A percentile compares a stretch with the other conserved stretches of the same genome.
Evolutionary conservation across 2,888 invertebrate genomes (phyloP).

Genomic region (Cinara cedri): DNA sequence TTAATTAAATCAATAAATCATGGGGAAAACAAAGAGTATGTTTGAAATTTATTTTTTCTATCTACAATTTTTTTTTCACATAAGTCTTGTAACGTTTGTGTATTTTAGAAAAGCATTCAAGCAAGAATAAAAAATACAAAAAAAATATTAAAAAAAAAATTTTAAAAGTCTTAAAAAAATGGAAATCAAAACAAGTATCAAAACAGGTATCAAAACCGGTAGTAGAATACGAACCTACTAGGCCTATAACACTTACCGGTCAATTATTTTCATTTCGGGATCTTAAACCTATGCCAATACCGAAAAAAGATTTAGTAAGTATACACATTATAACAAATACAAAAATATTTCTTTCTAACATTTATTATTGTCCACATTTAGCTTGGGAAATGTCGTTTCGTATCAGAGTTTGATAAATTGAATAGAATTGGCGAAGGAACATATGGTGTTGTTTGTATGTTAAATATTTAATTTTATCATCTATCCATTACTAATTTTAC

Average conservation of each 20-base stretch:
- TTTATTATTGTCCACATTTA: constrained; percentile 62
- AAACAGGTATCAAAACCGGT: too few species aligned
- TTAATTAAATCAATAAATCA: background rate
- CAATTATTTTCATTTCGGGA: constrained; percentile 81
- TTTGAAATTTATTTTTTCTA: background rate
- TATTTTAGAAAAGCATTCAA: constrained; percentile 40
- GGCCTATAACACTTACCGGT: constrained; percentile 80
- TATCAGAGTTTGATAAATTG: constrained; percentile 95
- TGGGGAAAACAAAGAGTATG: constrained; percentile 49
- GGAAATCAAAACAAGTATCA: constrained; percentile 49
- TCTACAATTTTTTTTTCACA: background rate
- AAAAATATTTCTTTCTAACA: background rate
- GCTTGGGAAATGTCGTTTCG: constrained; percentile 89
- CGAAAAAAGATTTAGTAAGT: constrained; percentile 82
- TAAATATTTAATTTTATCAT: constrained; percentile 56
- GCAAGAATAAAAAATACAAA: too few species aligned
- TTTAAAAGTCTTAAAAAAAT: constrained; percentile 7
- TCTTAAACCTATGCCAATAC: constrained; percentile 83
- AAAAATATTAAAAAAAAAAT: constrained; percentile 47
- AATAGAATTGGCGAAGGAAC: constrained; percentile 98
- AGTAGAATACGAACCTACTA: constrained; percentile 71
- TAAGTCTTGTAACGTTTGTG: background rate
- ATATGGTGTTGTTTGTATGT: constrained; percentile 95
- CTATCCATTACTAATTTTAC: background rate
- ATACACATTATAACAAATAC: background rate